Base-by-base conservation (phyloP, 2,113 vertebrate genomes). In the Oxyura jamaicensis region DNA sequence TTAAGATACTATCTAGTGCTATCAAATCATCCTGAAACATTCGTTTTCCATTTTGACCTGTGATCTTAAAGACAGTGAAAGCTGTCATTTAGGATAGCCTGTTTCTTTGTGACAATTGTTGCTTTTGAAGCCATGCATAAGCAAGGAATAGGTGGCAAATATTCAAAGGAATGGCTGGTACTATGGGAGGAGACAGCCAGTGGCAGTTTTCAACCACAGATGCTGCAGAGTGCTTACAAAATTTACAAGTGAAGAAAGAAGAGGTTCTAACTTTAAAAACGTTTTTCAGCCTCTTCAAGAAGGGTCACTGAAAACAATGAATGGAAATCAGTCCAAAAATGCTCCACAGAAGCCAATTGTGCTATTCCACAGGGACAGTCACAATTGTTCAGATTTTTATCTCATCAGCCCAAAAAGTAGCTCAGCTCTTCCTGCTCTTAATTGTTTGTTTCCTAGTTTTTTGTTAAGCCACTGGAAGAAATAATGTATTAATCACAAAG, bases 251-350 rank as follows among this genome's bases (percentile, higher is more conserved):
- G 56, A 78, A 88, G 74, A 93, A 84, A 84, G 73, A 91, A 75
- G 82, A 65, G 44, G 2, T 41, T 42, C n/a, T 88, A 75, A 69
- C 73, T 95, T 88, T 63, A 92, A 93, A 95, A 94, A 85, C 1
- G 26, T 78, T 74, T 91, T 86, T 91, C 74, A 72, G 72, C 41
- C 81, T 84, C 39, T 90, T 94, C 63, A 90, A 91, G 86, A 66
- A 81, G 73, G 73, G 59, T 75, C 67, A 92, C 55, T 66, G 90
- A 81, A 89, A 97, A 95, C 96, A 97, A 96, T 94, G 75, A 94
- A 94, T 89, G 82, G 87, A 97, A 96, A 96, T 93, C 75, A 84
- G 81, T 72, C 84, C 93, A 91, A 91, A 95, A 95, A 60, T 46
- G 86, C 90, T n/a, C 25, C 18, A 46, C 73, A 52, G 58, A 79